Evolutionary conservation across 2,797 vertebrate species (phyloP), one percentile per base, ranked within the genome.

Genomic region (Falco naumanni): DNA sequence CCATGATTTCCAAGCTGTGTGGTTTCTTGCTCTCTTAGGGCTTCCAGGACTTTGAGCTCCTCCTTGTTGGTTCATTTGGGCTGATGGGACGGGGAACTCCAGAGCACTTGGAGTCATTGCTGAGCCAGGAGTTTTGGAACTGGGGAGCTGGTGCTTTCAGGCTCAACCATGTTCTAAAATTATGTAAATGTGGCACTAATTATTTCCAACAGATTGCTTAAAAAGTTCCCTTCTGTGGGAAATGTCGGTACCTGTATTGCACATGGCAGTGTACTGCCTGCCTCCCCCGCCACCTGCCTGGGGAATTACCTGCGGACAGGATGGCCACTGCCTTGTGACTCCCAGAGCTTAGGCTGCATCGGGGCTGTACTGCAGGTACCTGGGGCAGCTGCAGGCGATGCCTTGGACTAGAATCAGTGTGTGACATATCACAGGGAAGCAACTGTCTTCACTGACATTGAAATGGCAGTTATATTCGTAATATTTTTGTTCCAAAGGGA

Each of bases 401-500:
- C 45, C 56, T 90, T 28, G 17, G 59, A 68, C 50, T 59, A 7
- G 45, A 25, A 57, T n/a, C 34, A n/a, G 34, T 21, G 17, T 59
- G 28, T 53, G 66, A 2, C 10, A 9, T 60, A 21, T 45, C 0
- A 0, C 28, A 57, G 51, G 37, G 56, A 83, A 71, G 37, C 31
- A 60, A 64, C 76, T 60, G 50, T 24, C 68, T 92, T 39, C 16
- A 8, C 45, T 83, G 75, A 48, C 47, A 19, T 43, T 77, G 87
- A 89, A 80, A 89, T 61, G 31, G 79, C 53, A 75, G 70, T 68
- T 87, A 39, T 6, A 71, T 22, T 87, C 41, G 15, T 34, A 89
- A 71, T 76, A n/a, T 90, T 84, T 95, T 85, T 19, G 57, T 83
- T 85, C 84, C 28, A 69, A 25, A 9, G 70, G 75, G 79, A 87